These are phyloP conservation scores for Leptoteleia sp. DNA, from an alignment of 1,140 invertebrate species.

Conservation along the genomic window DNA sequence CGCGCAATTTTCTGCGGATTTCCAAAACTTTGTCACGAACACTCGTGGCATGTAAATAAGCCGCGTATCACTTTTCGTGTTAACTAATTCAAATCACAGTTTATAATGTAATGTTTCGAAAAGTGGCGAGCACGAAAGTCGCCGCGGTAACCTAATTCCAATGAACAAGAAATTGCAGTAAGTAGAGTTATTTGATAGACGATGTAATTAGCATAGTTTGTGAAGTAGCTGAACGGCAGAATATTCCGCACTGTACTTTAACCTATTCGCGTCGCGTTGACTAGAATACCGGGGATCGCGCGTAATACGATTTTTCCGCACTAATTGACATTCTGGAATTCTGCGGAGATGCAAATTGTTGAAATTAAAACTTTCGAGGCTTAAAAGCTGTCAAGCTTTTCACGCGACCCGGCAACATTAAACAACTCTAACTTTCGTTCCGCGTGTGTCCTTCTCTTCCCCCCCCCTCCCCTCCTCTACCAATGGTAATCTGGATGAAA, in stretches of 20 bases:
- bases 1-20: constrained; percentile 9
- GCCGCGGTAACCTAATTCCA: constrained; percentile 55
- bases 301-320: constrained; percentile 38
- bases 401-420: neutral
- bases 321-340: constrained; percentile 36
- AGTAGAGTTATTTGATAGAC: constrained; percentile 56
- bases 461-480: too few relatives aligned
- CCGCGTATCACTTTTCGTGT: constrained; percentile 35
- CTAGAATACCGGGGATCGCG: constrained; percentile 12
- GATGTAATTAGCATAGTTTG: constrained; percentile 63
- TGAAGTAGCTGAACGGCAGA: constrained; percentile 50
- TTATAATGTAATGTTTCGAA: constrained; percentile 44
- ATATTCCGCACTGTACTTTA: constrained; percentile 44
- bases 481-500: too few relatives aligned
- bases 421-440: neutral
- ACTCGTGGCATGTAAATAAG: constrained; percentile 39
- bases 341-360: constrained; percentile 30
- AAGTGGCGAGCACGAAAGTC: constrained; percentile 33
- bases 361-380: constrained; percentile 26
- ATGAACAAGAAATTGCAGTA: constrained; percentile 55
- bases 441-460: too few relatives aligned
- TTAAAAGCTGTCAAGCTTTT: constrained; percentile 5
- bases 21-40: neutral
- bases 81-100: constrained; percentile 57
- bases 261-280: constrained; percentile 27